These are phyloP conservation scores for Mythimna loreyi DNA, from an alignment of 2,888 invertebrate genomes.

Conservation along the genomic window DNA sequence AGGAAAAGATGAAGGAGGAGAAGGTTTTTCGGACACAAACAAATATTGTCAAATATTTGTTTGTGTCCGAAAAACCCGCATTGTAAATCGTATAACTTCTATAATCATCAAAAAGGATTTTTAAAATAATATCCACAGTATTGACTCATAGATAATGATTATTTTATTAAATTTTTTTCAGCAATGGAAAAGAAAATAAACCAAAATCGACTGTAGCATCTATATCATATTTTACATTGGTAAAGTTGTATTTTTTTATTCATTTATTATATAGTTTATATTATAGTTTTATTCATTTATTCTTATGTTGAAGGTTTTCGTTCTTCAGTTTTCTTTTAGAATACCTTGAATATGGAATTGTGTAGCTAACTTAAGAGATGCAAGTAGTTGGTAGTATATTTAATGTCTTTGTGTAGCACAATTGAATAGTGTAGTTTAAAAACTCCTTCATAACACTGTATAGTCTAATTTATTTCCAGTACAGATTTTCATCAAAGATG, in stretches of 20 bases:
- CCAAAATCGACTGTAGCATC: conserved; percentile 64
- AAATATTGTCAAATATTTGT: too few species aligned
- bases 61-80: too few species aligned
- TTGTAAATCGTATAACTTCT: too few species aligned
- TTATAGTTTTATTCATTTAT: too few species aligned
- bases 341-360: not conserved
- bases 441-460: conserved; percentile 24
- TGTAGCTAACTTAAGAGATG: too few species aligned
- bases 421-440: not conserved
- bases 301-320: not conserved
- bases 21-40: too few species aligned
- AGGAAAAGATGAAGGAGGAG: too few species aligned
- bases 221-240: conserved; percentile 79
- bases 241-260: conserved; percentile 58
- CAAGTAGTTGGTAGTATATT: too few species aligned
- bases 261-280: too few species aligned
- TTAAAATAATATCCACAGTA: too few species aligned
- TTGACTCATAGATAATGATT: not conserved
- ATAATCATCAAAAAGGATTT: too few species aligned
- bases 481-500: conserved; percentile 90
- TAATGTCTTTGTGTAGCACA: too few species aligned
- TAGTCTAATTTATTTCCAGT: conserved; percentile 85
- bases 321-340: not conserved
- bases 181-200: conserved; percentile 39
- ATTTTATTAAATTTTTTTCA: conserved; percentile 55